Conservation (phyloP, 1,140 invertebrate species). For the Anadara kagoshimensis region DNA sequence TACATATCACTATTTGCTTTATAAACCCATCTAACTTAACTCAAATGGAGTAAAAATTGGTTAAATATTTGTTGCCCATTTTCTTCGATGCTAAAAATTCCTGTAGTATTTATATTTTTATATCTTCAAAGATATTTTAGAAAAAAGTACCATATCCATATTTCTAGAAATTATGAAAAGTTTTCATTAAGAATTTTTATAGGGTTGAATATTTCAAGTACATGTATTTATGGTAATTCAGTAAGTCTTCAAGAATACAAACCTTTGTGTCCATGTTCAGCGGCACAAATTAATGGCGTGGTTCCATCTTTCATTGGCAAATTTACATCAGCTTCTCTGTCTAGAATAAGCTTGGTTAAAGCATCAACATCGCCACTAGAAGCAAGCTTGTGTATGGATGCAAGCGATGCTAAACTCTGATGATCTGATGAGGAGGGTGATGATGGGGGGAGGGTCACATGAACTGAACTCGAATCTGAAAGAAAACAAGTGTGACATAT, state of each 20-base stretch:
- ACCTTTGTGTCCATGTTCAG: slow-evolving; percentile 66
- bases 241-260: slow-evolving; percentile 13
- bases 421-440: slow-evolving; percentile 32
- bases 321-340: slow-evolving; percentile 62
- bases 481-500: not conserved
- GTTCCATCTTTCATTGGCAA: slow-evolving; percentile 63
- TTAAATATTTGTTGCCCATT: no score
- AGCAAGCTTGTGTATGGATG: slow-evolving; percentile 55
- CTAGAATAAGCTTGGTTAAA: slow-evolving; percentile 55
- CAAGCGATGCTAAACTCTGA: slow-evolving; percentile 37
- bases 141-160: no score
- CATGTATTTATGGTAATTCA: not conserved
- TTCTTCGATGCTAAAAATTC: no score
- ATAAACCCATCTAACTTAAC: no score
- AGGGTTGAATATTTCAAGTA: no score
- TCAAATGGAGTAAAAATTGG: no score
- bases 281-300: slow-evolving; percentile 64
- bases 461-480: slow-evolving; percentile 37
- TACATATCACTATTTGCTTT: no score
- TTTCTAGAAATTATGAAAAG: no score
- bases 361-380: slow-evolving; percentile 54
- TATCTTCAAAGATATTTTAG: no score
- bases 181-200: no score
- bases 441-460: not conserved
- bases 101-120: no score